Percentiles rank a stretch among this genome's conserved stretches.
These are phyloP conservation scores for Eupithecia centaureata DNA, from an alignment of 2,888 invertebrate species.

Conservation along the genomic window DNA sequence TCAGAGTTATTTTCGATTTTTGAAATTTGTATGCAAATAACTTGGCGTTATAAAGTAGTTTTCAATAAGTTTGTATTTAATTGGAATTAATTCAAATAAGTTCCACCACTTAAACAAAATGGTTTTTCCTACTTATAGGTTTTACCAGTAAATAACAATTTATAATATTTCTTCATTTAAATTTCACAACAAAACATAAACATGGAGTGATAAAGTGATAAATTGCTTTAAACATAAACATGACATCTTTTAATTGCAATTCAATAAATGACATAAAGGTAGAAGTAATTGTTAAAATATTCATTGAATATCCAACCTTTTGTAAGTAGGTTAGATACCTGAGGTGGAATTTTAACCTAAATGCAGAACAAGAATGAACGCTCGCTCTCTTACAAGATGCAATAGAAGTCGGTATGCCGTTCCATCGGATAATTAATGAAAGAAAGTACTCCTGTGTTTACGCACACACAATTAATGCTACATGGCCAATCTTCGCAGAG, in stretches of 20 bases:
- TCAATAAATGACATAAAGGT: background rate
- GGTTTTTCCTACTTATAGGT: background rate
- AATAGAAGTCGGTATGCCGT: too few species aligned
- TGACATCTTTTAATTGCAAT: constrained; percentile 11
- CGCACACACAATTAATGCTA: too few species aligned
- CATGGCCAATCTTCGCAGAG: too few species aligned
- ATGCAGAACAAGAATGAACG: background rate
- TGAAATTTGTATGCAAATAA: background rate
- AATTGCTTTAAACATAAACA: constrained; percentile 9
- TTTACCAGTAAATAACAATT: background rate
- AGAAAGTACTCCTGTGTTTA: too few species aligned
- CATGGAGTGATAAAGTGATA: background rate
- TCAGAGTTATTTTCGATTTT: background rate
- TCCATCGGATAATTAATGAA: too few species aligned
- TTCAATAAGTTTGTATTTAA: background rate
- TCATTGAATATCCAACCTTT: constrained; percentile 11
- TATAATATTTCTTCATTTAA: background rate
- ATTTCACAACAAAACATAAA: background rate
- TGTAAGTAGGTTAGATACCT: background rate
- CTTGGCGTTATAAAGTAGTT: too few species aligned
- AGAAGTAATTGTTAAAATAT: constrained; percentile 20
- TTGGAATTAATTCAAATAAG: background rate
- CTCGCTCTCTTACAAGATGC: too few species aligned
- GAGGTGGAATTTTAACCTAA: background rate
- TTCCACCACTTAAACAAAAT: background rate